phyloP scores from a whole-genome alignment of 2,113 vertebrate species.

The Triplophysa dalaica region DNA sequence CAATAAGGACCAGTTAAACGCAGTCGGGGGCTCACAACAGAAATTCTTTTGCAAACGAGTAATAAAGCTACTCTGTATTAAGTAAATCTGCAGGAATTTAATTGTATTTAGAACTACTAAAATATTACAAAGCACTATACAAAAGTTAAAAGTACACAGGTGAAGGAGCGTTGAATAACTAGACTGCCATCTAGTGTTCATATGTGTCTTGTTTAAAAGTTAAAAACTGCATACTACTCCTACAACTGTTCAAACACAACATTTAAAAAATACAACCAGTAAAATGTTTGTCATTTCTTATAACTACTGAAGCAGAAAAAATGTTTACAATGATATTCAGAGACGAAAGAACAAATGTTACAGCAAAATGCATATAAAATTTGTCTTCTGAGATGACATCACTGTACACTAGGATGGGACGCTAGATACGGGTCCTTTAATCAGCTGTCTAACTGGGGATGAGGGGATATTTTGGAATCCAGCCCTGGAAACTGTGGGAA shows the following conservation, averaged over 20 bases:
- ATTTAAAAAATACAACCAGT: background rate
- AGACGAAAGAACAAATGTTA: background rate
- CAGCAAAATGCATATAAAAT: background rate
- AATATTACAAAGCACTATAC: background rate
- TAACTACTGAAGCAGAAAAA: background rate
- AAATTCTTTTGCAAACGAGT: background rate
- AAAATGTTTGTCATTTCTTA: too few species aligned
- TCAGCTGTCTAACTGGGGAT: conserved; percentile 62
- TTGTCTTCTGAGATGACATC: background rate
- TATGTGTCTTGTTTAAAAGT: background rate
- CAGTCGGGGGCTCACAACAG: background rate
- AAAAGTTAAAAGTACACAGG: background rate
- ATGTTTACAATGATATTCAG: background rate
- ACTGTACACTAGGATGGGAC: conserved; percentile 43
- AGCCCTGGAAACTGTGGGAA: conserved; percentile 61
- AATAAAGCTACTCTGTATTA: background rate
- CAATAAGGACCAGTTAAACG: background rate
- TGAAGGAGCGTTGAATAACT: conserved; percentile 7
- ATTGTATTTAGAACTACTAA: background rate
- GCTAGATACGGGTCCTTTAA: conserved; percentile 56
- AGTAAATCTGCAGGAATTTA: background rate
- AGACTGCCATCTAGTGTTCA: conserved; percentile 51
- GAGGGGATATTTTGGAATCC: conserved; percentile 69
- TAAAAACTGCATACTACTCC: too few species aligned
- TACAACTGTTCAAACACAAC: background rate